Evolutionary conservation across 2,888 invertebrate genomes (phyloP), one percentile per base, ranked within the genome.

Genomic region (Sarcophaga caerulescens): DNA sequence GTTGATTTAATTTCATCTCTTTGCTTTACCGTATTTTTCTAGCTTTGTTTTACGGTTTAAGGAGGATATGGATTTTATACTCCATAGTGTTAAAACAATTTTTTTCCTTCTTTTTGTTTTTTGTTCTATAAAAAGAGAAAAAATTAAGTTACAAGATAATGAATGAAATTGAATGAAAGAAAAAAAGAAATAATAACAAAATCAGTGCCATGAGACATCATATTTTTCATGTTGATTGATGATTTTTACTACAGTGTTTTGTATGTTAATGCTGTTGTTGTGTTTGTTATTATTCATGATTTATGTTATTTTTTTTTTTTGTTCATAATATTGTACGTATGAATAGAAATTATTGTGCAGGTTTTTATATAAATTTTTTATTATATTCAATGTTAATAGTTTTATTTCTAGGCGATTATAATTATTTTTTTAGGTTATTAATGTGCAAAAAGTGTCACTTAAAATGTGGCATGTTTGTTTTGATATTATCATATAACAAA

Each of bases 201-300:
- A 83, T 76, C 84, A 84, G 52, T 75, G 84, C 63, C 79, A 84
- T 79, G 74, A 79, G 84, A 84, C 75, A 73, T 68, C 65, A 76
- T 85, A 52, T 52, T 52, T 52, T 76, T 77, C 60, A 73, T 65
- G 71, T 81, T 85, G 84, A 85, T 85, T 73, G 84, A 85, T 85
- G 80, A 68, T 74, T 84, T 63, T 65, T 23, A 0, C 17, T 63
- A 1, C 35, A 6, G 12, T 35, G n/a, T 57, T 69, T 75, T 81
- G 23, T 71, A 52, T 52, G 44, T 68, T 59, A 60, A 57, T 57
- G n/a, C 6, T 17, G 14, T 17, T 73, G 66, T 60, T 44, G 8
- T 44, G 21, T 73, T 59, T 45, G 66, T 45, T 47, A 73, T 80
- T 65, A 80, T 65, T 65, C 45, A 23, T 73, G 57, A 69, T 70